Conservation (phyloP, 1,140 invertebrate species). For the Drosophila sucinea region DNA sequence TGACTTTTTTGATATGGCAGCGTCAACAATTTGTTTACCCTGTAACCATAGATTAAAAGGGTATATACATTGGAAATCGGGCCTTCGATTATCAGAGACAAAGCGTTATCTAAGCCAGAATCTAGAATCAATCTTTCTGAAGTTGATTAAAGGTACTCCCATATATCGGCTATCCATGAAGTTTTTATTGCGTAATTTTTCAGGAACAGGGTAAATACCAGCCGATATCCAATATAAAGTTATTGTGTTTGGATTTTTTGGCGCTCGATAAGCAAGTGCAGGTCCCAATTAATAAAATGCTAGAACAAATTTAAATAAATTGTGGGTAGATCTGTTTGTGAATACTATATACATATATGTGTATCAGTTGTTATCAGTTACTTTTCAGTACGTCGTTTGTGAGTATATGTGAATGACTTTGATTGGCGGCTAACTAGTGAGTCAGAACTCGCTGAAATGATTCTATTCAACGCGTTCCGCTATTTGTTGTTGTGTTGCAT, state of each 20-base stretch:
- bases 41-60: neutral
- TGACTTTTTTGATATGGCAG: neutral
- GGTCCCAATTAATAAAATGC: neutral
- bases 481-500: neutral
- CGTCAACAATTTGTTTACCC: neutral
- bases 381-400: neutral
- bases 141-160: too few relatives aligned
- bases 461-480: neutral
- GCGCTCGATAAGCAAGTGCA: neutral
- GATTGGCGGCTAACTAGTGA: neutral
- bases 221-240: neutral
- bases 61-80: too few relatives aligned
- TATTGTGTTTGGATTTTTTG: neutral
- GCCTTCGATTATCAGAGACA: too few relatives aligned
- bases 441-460: neutral
- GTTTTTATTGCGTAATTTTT: too few relatives aligned
- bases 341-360: neutral
- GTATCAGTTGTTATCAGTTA: conserved; percentile 21
- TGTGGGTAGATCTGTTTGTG: conserved; percentile 23
- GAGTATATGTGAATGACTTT: conserved; percentile 11
- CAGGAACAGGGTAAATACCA: too few relatives aligned
- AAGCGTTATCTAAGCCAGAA: too few relatives aligned
- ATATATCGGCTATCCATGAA: too few relatives aligned
- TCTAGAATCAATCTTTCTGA: too few relatives aligned
- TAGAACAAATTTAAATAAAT: conserved; percentile 41